Base-by-base conservation (phyloP, 2,888 invertebrate genomes). In the Piscicola geometra region DNA sequence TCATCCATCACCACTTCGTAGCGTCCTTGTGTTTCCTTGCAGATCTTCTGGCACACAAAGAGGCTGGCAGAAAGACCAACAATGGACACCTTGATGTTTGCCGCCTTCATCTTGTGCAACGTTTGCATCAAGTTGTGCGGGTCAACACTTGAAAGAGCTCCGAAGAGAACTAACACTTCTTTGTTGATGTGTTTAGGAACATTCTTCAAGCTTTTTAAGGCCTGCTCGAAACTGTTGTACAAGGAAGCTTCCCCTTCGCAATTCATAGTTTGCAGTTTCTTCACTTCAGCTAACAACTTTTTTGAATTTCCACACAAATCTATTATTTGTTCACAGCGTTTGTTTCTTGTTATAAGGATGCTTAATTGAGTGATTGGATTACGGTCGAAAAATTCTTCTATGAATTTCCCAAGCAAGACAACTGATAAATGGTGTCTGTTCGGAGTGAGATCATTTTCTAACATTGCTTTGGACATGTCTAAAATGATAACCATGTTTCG, bases 351-450 rank as follows among this genome's bases (percentile, higher is more conserved):
- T 15, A 90, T 88, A 79, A 99, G 91, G 52, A 99, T 87, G 33
- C 98, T 98, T 79, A 99, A 87, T 86, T 99, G 99, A 84, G 97
- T 96, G 75, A 99, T 92, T 15, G 99, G 99, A 86, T 99, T 99
- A 86, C 97, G 95, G 86, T 98, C 97, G 86, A 98, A 97, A 84
- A 93, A 99, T 85, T 97, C 96, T 81, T 95, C 93, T 77, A 99
- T 90, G 85, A 98, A 99, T 79, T 90, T 90, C 86, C 95, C 93
- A 78, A 99, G 84, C 21, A 96, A 87, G 93, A 94, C 84, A 79
- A 89, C 88, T 79, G 79, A 79, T 18, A 28, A 76, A 32, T 33
- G 30, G 15, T 30, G 90, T 79, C 97, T 87, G 1, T 93, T 93
- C 0, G 99, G 99, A 86, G 94, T 97, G 70, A 99, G 88, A 87